These are phyloP conservation scores for Tanypteryx hageni DNA, from an alignment of 2,888 invertebrate species.

Conservation along the genomic window DNA sequence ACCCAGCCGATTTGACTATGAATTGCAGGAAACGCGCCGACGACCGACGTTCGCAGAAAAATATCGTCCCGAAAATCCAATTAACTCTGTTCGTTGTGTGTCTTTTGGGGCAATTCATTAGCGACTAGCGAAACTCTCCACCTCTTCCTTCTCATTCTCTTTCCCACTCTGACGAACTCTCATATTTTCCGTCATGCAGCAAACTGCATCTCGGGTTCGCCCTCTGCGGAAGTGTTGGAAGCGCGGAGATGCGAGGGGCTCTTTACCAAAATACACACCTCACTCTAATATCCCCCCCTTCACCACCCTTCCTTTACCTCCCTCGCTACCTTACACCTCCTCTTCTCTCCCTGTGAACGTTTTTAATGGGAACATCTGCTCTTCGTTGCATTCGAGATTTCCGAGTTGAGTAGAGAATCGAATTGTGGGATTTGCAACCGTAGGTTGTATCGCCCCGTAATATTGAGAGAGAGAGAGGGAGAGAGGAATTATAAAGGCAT, in stretches of 20 bases:
- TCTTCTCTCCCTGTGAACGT: not conserved
- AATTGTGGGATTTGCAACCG: constrained; percentile 16
- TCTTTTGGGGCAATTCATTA: not conserved
- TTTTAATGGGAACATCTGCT: constrained; percentile 22
- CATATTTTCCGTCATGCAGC: not conserved
- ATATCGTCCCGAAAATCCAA: not conserved
- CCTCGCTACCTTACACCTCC: not conserved
- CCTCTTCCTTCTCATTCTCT: not conserved
- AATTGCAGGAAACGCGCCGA: not conserved
- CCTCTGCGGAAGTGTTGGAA: not conserved
- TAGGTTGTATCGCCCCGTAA: not conserved
- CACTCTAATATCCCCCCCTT: not conserved
- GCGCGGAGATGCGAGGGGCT: not conserved
- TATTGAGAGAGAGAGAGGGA: not conserved
- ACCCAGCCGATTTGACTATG: not conserved
- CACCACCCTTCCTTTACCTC: not conserved
- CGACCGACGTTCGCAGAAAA: not conserved
- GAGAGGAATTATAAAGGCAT: no score
- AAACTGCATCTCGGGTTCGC: not conserved
- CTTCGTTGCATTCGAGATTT: not conserved
- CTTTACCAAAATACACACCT: not conserved
- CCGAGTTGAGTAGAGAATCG: not conserved
- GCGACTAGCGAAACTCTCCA: not conserved
- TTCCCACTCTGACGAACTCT: not conserved
- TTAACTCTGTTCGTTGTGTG: not conserved